These are phyloP conservation scores for Trogon surrucura DNA, from an alignment of 2,113 vertebrate genomes.

Conservation along the genomic window DNA sequence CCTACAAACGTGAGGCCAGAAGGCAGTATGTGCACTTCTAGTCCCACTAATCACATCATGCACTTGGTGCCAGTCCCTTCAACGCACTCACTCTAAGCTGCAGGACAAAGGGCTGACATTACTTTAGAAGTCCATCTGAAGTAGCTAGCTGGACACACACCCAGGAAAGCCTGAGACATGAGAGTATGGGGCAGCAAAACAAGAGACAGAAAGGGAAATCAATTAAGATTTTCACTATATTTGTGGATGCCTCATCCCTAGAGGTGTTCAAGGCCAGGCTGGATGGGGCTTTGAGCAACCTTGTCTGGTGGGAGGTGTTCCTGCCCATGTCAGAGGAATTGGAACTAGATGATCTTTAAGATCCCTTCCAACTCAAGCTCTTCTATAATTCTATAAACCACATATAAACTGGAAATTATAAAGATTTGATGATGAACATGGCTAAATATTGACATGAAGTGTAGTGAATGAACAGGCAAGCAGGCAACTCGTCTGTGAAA, in stretches of 20 bases:
- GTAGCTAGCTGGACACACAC: not conserved
- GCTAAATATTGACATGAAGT: not conserved
- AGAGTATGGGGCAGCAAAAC: not conserved
- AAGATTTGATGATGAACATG: not conserved
- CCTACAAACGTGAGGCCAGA: rapidly evolving
- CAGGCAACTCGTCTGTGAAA: not conserved
- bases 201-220: not conserved
- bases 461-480: not conserved
- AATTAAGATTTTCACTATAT: not conserved
- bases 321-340: no score
- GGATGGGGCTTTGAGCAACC: no score
- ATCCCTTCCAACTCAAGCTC: no score
- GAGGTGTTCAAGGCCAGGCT: no score
- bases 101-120: not conserved
- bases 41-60: not conserved
- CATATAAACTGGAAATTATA: not conserved
- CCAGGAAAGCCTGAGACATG: not conserved
- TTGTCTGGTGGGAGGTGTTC: no score
- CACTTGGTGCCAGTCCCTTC: not conserved
- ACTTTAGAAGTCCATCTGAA: not conserved
- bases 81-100: not conserved
- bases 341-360: no score
- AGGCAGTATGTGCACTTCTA: not conserved
- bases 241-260: no score
- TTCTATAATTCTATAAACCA: not conserved